phyloP scores from a whole-genome alignment of 2,888 invertebrate species.

The Lathronympha strigana region DNA sequence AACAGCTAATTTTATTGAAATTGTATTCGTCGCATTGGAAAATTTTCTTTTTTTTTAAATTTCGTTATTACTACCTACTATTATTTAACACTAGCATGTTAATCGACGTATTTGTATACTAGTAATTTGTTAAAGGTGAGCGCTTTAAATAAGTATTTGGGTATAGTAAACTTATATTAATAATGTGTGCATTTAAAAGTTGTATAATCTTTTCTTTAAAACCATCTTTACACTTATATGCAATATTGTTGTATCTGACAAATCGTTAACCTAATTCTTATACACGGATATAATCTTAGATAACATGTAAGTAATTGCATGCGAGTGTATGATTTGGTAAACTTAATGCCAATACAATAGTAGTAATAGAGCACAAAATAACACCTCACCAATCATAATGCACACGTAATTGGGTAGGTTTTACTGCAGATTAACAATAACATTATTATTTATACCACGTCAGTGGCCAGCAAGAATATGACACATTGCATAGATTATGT shows the following conservation, averaged over 20 bases:
- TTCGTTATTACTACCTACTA: too few species aligned
- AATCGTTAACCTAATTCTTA: background rate
- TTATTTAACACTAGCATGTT: background rate
- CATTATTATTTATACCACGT: too few species aligned
- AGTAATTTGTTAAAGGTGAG: background rate
- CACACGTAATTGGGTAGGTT: background rate
- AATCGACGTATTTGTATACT: background rate
- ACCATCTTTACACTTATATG: background rate
- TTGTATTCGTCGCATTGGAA: too few species aligned
- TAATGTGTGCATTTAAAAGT: background rate
- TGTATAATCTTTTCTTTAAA: background rate
- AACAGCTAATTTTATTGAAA: too few species aligned
- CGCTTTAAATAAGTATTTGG: too few species aligned
- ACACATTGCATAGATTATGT: too few species aligned
- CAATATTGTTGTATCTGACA: background rate
- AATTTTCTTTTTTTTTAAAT: too few species aligned
- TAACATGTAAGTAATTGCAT: background rate
- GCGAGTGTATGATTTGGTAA: background rate
- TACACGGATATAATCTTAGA: background rate
- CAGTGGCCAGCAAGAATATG: too few species aligned
- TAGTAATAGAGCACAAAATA: slow-evolving; percentile 1
- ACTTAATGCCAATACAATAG: background rate
- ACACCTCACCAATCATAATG: background rate
- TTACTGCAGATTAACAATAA: background rate
- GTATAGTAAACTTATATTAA: background rate